phyloP scores from a whole-genome alignment of 2,797 vertebrate genomes.

The Ctenosaura bakeri region DNA sequence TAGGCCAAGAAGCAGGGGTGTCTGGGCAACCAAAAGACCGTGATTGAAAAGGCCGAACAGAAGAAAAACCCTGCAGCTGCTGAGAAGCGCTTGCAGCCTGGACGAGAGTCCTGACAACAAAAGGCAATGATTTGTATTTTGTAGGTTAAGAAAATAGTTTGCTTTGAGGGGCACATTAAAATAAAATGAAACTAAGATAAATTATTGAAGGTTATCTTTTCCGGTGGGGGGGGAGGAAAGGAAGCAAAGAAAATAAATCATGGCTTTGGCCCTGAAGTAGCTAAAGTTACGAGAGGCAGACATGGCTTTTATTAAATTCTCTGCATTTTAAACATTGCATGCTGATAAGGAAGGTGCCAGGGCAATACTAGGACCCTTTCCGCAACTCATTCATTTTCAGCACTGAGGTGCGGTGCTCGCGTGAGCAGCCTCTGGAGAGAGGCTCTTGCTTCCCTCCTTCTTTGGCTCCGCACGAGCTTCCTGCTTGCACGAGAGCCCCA shows the following conservation, averaged over 20 bases:
- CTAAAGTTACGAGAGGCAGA: background rate
- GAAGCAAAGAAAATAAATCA: background rate
- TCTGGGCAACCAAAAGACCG: background rate
- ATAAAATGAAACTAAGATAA: conserved; percentile 56
- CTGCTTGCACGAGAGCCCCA: too few relatives aligned
- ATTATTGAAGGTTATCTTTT: conserved; percentile 44
- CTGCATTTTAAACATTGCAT: background rate
- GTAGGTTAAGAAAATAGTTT: background rate
- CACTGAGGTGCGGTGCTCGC: too few relatives aligned
- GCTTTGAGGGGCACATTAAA: conserved; percentile 27
- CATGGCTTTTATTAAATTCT: background rate
- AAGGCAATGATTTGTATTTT: background rate
- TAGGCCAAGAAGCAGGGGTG: conserved; percentile 4
- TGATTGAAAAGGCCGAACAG: background rate
- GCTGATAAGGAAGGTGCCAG: background rate
- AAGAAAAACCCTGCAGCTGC: conserved; percentile 10
- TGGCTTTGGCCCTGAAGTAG: conserved; percentile 36
- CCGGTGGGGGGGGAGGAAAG: fast-evolving
- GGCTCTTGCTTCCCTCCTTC: too few relatives aligned
- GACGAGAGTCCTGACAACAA: conserved; percentile 29
- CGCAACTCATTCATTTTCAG: too few relatives aligned
- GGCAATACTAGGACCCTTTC: too few relatives aligned
- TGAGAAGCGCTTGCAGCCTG: background rate
- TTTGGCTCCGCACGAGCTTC: too few relatives aligned
- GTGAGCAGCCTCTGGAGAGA: too few relatives aligned